Percentiles rank a stretch among this genome's conserved stretches.
Evolutionary conservation across 2,888 invertebrate species (phyloP).

Genomic region (Bruchidius siliquastri): DNA sequence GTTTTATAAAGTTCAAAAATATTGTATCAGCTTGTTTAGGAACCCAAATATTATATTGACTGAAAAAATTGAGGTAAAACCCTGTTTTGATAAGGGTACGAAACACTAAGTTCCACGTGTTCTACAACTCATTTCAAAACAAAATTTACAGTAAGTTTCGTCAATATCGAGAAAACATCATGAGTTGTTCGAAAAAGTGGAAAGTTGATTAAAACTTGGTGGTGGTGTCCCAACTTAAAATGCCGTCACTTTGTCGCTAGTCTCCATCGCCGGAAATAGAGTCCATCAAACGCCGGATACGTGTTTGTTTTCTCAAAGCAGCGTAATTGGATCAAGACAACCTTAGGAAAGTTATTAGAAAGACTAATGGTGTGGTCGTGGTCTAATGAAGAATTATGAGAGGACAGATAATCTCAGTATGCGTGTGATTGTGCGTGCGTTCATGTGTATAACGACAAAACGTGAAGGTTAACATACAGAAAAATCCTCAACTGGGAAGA

Average conservation of each 20-base stretch:
- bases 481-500: not conserved
- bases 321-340: not conserved
- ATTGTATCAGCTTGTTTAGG: no score
- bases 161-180: not conserved
- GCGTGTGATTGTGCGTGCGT: not conserved
- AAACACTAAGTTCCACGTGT: not conserved
- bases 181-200: not conserved
- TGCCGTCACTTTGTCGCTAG: not conserved
- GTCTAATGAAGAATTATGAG: not conserved
- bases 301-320: not conserved
- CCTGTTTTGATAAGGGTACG: not conserved
- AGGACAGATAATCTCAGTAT: not conserved
- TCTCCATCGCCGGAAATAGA: not conserved
- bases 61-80: no score
- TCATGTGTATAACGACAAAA: not conserved
- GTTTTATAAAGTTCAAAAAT: no score
- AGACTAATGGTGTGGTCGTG: not conserved
- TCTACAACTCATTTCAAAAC: not conserved
- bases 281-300: not conserved
- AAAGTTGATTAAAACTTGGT: not conserved
- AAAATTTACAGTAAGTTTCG: not conserved
- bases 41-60: no score
- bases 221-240: not conserved
- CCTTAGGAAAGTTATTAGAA: not conserved
- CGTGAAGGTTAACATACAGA: not conserved